These are phyloP conservation scores for Dorcus parallelipipedus DNA, from an alignment of 2,888 invertebrate genomes.

Conservation along the genomic window DNA sequence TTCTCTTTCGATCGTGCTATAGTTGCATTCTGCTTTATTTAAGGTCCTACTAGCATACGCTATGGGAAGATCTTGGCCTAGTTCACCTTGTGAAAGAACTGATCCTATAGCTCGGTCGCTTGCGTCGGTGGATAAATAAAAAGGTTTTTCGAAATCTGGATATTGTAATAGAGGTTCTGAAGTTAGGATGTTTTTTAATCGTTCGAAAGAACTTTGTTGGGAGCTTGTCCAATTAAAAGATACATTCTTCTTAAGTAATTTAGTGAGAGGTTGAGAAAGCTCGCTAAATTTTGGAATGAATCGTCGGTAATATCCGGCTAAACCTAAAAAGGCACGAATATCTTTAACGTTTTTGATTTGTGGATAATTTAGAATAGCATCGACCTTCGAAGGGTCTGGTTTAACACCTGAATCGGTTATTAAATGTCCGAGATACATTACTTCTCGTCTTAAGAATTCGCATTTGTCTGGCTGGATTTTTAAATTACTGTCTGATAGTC, in stretches of 20 bases:
- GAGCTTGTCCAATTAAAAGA: not conserved
- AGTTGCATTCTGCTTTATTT: not conserved
- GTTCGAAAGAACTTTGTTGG: conserved; percentile 1
- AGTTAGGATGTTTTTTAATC: conserved; percentile 9
- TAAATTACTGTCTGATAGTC: conserved; percentile 7
- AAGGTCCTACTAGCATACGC: not conserved
- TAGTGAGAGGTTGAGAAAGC: conserved; percentile 9
- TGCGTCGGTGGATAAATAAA: conserved; percentile 15
- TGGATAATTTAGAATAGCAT: conserved; percentile 5
- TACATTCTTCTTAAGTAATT: conserved; percentile 4
- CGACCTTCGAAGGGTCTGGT: conserved; percentile 11
- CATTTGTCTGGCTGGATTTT: conserved; percentile 21
- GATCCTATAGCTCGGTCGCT: conserved; percentile 9
- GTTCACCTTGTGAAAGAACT: conserved; percentile 6
- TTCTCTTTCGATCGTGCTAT: not conserved
- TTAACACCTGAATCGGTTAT: conserved; percentile 7
- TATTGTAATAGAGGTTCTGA: conserved; percentile 12
- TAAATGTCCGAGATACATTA: conserved; percentile 5
- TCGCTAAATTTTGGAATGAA: conserved; percentile 15
- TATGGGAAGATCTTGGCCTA: conserved; percentile 1
- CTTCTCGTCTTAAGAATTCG: conserved; percentile 6
- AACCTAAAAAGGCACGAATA: conserved; percentile 14
- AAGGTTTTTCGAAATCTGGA: conserved; percentile 11
- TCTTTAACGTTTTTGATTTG: conserved; percentile 5
- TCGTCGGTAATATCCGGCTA: conserved; percentile 12